phyloP scores from a whole-genome alignment of 1,140 invertebrate genomes.

The Drosophila novamexicana region DNA sequence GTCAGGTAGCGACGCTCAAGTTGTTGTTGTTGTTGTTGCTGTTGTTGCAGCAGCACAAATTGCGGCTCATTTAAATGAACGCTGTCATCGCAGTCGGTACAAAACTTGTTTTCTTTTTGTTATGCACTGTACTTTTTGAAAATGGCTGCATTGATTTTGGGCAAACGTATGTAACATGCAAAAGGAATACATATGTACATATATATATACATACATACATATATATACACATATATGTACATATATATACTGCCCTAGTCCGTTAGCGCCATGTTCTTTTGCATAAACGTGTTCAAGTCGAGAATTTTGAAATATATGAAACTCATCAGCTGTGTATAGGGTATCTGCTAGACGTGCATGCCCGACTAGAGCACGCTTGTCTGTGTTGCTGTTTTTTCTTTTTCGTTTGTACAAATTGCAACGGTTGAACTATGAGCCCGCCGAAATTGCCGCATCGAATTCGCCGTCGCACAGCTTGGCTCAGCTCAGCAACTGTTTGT shows the following conservation, averaged over 20 bases:
- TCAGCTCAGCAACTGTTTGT: neutral
- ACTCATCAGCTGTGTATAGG: neutral
- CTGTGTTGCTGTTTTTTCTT: neutral
- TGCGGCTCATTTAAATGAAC: conserved; percentile 47
- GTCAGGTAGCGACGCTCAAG: conserved; percentile 26
- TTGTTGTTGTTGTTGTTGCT: conserved; percentile 2
- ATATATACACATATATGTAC: too few relatives aligned
- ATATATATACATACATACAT: too few relatives aligned
- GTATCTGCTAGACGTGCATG: neutral
- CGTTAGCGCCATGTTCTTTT: too few relatives aligned
- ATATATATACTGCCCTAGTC: too few relatives aligned
- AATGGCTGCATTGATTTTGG: too few relatives aligned
- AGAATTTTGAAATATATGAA: neutral
- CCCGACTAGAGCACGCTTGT: neutral
- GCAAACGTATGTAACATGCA: too few relatives aligned
- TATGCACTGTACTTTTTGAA: neutral
- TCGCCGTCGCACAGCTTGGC: conserved; percentile 17
- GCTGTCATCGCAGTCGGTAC: conserved; percentile 18
- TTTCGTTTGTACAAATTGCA: conserved; percentile 23
- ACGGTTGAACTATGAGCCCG: conserved; percentile 26
- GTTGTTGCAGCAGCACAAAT: conserved; percentile 21
- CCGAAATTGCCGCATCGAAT: conserved; percentile 42
- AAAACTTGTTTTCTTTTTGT: conserved; percentile 26
- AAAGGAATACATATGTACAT: too few relatives aligned
- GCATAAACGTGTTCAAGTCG: too few relatives aligned